Evolutionary conservation across 1,140 invertebrate species (phyloP), one percentile per base, ranked within the genome.

Genomic region (Agrypnia vestita): DNA sequence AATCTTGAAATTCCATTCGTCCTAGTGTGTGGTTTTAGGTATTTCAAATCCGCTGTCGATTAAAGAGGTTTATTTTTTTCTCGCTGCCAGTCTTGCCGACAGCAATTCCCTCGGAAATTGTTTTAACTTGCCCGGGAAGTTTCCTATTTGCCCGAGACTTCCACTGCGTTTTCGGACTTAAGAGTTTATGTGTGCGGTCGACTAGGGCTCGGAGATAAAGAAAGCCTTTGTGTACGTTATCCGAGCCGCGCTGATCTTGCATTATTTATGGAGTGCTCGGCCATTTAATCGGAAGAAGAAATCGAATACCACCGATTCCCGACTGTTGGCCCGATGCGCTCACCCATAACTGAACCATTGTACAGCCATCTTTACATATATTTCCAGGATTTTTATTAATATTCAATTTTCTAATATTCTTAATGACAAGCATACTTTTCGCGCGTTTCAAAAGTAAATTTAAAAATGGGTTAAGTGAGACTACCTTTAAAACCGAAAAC

Each of bases 111-210:
- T 59, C 64, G 59, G 67, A 76, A 72, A 82, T 82, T 82, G 78
- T 82, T 82, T 76, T 80, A 82, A 79, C 74, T 82, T 77, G 56
- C 17, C 77, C 78, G 69, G 78, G 75, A 82, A 62, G 73, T 79
- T 82, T 56, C 25, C 51, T 71, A 62, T 82, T 79, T 55, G 62
- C 62, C 6, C 17, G 19, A 55, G 53, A 61, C 67, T 44, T 62
- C n/a, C 13, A 43, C 67, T 73, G 51, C 62, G 59, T 64, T 79
- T 73, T 11, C 55, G 51, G 8, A 35, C 61, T 12, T 69, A n/a
- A 51, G 56, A 80, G 49, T 76, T 71, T 76, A 80, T 72, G 21
- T 71, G 25, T 69, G 72, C 79, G 72, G 61, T 69, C 59, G 17
- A 78, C 43, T 55, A 19, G 49, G 19, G 43, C 25, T 15, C 44